Conservation (phyloP, 2,113 vertebrate genomes). For the Fregata magnificens region DNA sequence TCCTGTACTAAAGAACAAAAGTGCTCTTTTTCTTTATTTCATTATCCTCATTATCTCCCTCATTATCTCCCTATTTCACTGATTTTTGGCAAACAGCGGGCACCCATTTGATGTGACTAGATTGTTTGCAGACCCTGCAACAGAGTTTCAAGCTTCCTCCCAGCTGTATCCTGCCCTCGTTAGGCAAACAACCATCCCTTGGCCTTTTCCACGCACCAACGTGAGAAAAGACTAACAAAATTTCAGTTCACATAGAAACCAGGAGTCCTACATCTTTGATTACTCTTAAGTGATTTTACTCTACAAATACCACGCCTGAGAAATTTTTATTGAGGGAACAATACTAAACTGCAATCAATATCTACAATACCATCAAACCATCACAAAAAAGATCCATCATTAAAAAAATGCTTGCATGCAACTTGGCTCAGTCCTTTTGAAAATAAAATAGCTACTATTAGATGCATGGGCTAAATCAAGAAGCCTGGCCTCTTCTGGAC, state of each 20-base stretch:
- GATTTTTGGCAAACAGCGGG: constrained; percentile 53
- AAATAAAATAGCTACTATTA: not conserved
- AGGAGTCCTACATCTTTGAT: not conserved
- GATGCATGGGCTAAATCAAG: not conserved
- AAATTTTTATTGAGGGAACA: not conserved
- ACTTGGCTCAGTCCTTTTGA: not conserved
- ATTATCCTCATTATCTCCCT: constrained; percentile 12
- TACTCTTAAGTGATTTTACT: not conserved
- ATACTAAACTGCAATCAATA: not conserved
- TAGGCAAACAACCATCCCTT: constrained; percentile 4
- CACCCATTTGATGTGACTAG: constrained; percentile 36
- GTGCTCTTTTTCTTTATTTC: not conserved
- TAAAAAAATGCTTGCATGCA: not conserved
- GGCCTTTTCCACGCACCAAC: not conserved
- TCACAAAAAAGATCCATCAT: not conserved
- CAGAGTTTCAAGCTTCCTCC: constrained; percentile 32
- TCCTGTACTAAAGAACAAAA: not conserved
- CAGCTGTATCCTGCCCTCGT: constrained; percentile 44
- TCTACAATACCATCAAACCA: not conserved
- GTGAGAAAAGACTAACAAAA: not conserved
- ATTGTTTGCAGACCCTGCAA: constrained; percentile 13
- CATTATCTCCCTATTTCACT: constrained; percentile 25
- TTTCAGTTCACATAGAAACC: not conserved
- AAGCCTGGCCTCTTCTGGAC: not conserved
- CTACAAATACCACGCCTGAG: not conserved